These are phyloP conservation scores for Rambutsinella grinnellia DNA, from an alignment of 2,888 invertebrate genomes.

Conservation along the genomic window DNA sequence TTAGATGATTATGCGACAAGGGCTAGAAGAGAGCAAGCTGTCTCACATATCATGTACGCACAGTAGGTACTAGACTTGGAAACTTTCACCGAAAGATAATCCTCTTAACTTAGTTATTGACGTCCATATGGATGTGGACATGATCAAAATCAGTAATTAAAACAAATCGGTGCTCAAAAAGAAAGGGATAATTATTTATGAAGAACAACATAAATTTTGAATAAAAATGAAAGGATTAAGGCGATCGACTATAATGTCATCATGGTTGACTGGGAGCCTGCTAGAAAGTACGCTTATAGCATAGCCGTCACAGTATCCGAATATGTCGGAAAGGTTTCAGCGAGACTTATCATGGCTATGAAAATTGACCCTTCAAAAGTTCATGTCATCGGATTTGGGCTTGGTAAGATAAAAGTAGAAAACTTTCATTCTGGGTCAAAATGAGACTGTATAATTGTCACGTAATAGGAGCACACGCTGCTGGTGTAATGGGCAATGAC, in stretches of 20 bases:
- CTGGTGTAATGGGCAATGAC: constrained; percentile 62
- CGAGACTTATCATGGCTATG: constrained; percentile 42
- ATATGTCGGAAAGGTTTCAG: constrained; percentile 57
- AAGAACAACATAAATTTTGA: neutral
- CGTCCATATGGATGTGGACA: too few species aligned
- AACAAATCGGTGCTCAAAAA: too few species aligned
- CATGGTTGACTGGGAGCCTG: constrained; percentile 61
- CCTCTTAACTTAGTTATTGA: too few species aligned
- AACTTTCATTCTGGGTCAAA: too few species aligned
- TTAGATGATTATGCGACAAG: too few species aligned
- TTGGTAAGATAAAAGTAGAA: constrained; percentile 50
- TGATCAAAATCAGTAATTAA: too few species aligned
- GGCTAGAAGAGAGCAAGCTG: too few species aligned
- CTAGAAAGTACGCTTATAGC: constrained; percentile 58
- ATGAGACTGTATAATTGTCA: too few species aligned
- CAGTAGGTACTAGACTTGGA: too few species aligned
- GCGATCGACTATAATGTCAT: constrained; percentile 57
- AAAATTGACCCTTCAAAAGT: constrained; percentile 51
- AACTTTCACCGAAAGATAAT: too few species aligned
- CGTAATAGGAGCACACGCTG: constrained; percentile 57
- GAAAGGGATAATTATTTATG: neutral
- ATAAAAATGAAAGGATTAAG: constrained; percentile 11
- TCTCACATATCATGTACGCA: too few species aligned
- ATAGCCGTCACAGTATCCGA: constrained; percentile 58
- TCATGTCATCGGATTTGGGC: constrained; percentile 65